A percentile compares a stretch with the other conserved stretches of the same genome.
phyloP scores from a whole-genome alignment of 2,888 invertebrate species.

The Escarpia spicata region DNA sequence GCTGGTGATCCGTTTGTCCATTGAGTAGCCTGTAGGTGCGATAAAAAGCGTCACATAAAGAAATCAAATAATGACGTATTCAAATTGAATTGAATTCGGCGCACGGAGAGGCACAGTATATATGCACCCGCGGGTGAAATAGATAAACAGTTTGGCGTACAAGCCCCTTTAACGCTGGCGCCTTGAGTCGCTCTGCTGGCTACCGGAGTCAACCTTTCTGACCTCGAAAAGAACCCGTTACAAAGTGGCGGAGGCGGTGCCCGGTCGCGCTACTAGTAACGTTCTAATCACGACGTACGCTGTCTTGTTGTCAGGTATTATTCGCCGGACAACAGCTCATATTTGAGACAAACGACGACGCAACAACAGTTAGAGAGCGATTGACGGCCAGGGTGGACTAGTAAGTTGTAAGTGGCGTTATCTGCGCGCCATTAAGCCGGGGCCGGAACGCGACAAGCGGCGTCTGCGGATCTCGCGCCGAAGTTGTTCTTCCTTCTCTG shows the following conservation, averaged over 20 bases:
- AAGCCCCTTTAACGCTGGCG: slow-evolving; percentile 6
- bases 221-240: background rate
- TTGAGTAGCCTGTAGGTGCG: background rate
- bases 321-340: background rate
- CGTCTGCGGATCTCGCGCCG: background rate
- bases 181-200: slow-evolving; percentile 1
- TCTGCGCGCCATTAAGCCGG: background rate
- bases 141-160: slow-evolving; percentile 13
- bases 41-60: background rate
- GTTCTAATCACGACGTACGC: background rate
- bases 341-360: background rate
- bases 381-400: background rate
- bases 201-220: background rate
- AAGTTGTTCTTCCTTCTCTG: slow-evolving; percentile 16
- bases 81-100: slow-evolving; percentile 12
- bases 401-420: background rate
- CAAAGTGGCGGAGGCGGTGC: background rate
- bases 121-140: slow-evolving; percentile 7
- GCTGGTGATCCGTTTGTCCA: background rate
- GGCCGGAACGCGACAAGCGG: background rate
- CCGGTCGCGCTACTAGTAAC: background rate
- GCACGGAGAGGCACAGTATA: background rate
- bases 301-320: background rate
- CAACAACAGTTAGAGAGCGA: background rate
- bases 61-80: slow-evolving; percentile 1